A percentile compares a stretch with the other conserved stretches of the same genome.
Conservation (phyloP, 2,113 vertebrate species). For the Petrocephalus zakoni region DNA sequence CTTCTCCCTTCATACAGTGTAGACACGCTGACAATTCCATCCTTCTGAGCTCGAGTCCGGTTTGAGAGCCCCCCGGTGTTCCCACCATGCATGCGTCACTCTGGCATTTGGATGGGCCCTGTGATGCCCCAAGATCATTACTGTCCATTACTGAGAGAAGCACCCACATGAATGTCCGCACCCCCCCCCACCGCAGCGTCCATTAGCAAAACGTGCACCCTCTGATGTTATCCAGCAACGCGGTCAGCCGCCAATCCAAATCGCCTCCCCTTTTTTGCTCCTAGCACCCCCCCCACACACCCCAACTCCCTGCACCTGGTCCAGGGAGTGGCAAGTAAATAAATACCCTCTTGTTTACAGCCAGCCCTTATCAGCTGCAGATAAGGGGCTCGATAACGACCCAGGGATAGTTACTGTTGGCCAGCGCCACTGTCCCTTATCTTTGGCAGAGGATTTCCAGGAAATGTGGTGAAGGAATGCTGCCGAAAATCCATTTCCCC, state of each 20-base stretch:
- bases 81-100: background rate
- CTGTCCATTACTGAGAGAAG: background rate
- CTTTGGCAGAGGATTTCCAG: background rate
- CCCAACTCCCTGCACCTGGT: background rate
- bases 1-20: too few species aligned
- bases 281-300: background rate
- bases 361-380: constrained; percentile 3
- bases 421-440: background rate
- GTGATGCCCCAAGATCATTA: background rate
- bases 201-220: background rate
- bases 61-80: background rate
- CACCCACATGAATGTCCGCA: background rate
- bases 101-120: background rate
- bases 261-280: background rate
- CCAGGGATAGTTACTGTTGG: background rate
- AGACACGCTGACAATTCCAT: background rate
- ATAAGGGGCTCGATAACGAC: background rate
- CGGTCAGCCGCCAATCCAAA: background rate
- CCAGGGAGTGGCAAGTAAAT: background rate
- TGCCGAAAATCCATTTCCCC: background rate
- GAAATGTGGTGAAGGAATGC: background rate
- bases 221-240: background rate
- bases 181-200: background rate
- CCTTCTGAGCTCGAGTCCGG: background rate
- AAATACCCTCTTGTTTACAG: background rate